Evolutionary conservation across 2,797 vertebrate species (phyloP).

Genomic region (Notamacropus eugenii): DNA sequence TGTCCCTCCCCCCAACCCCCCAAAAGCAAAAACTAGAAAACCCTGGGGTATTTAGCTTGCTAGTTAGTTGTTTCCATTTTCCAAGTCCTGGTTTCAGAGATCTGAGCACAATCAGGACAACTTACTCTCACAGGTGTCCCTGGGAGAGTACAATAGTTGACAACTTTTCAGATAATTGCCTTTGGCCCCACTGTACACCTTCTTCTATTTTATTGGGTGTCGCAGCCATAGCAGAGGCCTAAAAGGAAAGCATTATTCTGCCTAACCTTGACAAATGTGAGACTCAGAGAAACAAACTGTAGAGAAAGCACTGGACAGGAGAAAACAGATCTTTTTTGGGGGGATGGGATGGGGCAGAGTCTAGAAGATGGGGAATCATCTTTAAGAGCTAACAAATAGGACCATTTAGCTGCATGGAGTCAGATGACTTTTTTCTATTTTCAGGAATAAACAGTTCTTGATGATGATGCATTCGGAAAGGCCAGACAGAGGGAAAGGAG

Average conservation of each 20-base stretch:
- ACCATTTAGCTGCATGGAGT: neutral
- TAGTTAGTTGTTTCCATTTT: neutral
- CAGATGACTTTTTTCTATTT: neutral
- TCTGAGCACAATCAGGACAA: neutral
- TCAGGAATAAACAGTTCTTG: neutral
- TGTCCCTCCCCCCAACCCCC: neutral
- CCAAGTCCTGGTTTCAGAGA: neutral
- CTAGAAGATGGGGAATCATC: neutral
- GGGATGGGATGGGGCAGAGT: neutral
- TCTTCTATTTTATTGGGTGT: neutral
- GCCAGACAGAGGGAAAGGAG: neutral
- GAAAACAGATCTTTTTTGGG: fast-evolving
- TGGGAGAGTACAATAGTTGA: neutral
- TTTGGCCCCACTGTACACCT: neutral
- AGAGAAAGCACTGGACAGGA: neutral
- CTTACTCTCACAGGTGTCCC: neutral
- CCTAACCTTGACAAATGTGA: neutral
- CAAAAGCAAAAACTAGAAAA: conserved; percentile 3
- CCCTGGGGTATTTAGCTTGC: neutral
- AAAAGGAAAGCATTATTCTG: neutral
- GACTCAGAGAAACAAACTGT: neutral
- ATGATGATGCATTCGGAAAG: neutral
- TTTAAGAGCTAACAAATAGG: neutral
- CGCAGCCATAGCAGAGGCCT: neutral
- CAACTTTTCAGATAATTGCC: conserved; percentile 33